Conservation (phyloP, 2,888 invertebrate genomes). For the Apotomis betuletana region DNA sequence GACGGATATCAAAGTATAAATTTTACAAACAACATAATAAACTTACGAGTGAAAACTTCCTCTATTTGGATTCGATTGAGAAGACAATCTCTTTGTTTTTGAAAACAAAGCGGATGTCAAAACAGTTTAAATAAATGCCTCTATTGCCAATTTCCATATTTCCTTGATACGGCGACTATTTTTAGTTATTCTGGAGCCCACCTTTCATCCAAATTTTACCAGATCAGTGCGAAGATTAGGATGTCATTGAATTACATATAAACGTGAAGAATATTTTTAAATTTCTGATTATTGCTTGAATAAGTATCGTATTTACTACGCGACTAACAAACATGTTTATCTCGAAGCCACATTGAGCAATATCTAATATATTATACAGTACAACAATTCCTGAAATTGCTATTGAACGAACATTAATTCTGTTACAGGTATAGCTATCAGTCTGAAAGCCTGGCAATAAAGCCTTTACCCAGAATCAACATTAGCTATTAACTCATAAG, state of each 20-base stretch:
- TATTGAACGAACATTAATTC: constrained; percentile 5
- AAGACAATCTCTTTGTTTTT: not conserved
- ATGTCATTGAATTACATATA: constrained; percentile 37
- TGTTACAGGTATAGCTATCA: not conserved
- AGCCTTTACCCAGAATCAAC: constrained; percentile 19
- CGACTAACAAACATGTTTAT: constrained; percentile 17
- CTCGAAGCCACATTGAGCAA: not conserved
- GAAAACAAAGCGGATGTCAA: constrained; percentile 4
- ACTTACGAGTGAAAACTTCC: too few species aligned
- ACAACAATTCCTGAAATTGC: not conserved
- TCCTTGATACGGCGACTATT: constrained; percentile 19
- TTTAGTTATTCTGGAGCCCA: constrained; percentile 20
- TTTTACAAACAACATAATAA: too few species aligned
- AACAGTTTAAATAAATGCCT: not conserved
- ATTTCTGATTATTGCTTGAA: constrained; percentile 28
- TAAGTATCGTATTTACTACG: constrained; percentile 23
- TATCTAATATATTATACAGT: not conserved
- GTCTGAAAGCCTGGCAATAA: constrained; percentile 5
- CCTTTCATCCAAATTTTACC: constrained; percentile 10
- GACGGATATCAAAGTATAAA: too few species aligned
- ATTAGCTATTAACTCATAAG: constrained; percentile 12
- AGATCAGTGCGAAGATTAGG: constrained; percentile 33
- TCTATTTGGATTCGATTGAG: too few species aligned
- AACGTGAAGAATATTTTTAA: constrained; percentile 30
- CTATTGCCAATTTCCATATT: constrained; percentile 15